phyloP scores from a whole-genome alignment of 2,888 invertebrate genomes.

The Hemithea aestivaria region DNA sequence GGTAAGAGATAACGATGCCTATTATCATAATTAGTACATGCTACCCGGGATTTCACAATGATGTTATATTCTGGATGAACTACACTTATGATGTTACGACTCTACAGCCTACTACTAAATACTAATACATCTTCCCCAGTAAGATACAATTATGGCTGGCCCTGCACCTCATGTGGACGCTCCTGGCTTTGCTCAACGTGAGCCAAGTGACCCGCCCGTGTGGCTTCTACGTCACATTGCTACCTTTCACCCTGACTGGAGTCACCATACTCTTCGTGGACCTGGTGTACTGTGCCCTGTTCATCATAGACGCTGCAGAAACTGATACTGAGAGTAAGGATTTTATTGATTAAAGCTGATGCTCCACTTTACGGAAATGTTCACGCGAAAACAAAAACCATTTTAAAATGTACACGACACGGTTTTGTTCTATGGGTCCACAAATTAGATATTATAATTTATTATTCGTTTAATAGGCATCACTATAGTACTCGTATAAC shows the following conservation, averaged over 20 bases:
- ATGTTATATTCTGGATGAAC: too few relatives aligned
- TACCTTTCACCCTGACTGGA: conserved; percentile 56
- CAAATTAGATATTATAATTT: too few relatives aligned
- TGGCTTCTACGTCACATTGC: conserved; percentile 46
- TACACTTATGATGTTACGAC: conserved; percentile 2
- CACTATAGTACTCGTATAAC: too few relatives aligned
- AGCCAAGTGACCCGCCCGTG: conserved; percentile 43
- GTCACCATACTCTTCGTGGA: conserved; percentile 43
- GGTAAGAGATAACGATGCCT: too few relatives aligned
- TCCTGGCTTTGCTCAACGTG: conserved; percentile 41
- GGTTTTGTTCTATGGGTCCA: too few relatives aligned
- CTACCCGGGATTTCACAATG: too few relatives aligned
- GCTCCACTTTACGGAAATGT: neutral
- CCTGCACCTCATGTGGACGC: conserved; percentile 52
- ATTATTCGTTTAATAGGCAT: too few relatives aligned
- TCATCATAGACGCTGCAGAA: conserved; percentile 41
- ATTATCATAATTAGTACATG: too few relatives aligned
- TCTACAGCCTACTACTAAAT: neutral
- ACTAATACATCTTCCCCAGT: conserved; percentile 30
- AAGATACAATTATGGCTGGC: conserved; percentile 50
- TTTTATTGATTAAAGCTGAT: neutral
- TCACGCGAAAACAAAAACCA: neutral
- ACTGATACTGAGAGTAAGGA: conserved; percentile 51
- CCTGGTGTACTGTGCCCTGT: conserved; percentile 39
- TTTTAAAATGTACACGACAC: too few relatives aligned